Conservation (phyloP, 2,888 invertebrate genomes). For the Dicycla oo region DNA sequence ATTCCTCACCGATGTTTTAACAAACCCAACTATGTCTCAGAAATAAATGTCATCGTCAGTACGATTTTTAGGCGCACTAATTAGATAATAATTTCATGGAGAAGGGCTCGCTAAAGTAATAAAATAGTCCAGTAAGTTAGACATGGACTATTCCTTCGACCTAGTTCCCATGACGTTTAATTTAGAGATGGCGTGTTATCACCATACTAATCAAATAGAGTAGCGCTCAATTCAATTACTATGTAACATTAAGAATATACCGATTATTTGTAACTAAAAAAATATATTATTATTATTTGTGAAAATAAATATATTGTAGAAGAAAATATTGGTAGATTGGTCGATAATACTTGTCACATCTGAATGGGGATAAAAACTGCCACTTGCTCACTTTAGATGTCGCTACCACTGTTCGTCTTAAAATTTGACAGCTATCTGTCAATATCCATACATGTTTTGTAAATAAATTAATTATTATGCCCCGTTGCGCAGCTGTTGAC, state of each 20-base stretch:
- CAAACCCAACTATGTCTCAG: slow-evolving; percentile 68
- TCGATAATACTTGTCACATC: not conserved
- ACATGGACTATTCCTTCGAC: slow-evolving; percentile 83
- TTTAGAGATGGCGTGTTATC: slow-evolving; percentile 62
- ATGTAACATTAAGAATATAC: not conserved
- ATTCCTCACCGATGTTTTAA: slow-evolving; percentile 75
- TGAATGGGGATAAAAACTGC: too few species aligned
- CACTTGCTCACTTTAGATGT: too few species aligned
- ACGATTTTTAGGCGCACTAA: slow-evolving; percentile 66
- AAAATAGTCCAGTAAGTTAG: slow-evolving; percentile 75
- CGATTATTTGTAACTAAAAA: not conserved
- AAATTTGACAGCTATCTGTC: too few species aligned
- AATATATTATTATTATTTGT: not conserved
- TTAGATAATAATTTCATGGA: slow-evolving; percentile 68
- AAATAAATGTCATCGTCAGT: slow-evolving; percentile 75
- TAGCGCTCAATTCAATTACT: slow-evolving; percentile 18
- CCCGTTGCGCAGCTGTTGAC: too few species aligned
- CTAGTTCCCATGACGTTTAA: slow-evolving; percentile 85
- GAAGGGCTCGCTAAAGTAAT: slow-evolving; percentile 68
- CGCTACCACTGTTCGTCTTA: too few species aligned
- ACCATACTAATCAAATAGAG: slow-evolving; percentile 57
- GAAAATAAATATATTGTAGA: not conserved
- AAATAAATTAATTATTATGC: too few species aligned
- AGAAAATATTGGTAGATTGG: not conserved
- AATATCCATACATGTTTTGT: too few species aligned